Evolutionary conservation across 2,797 vertebrate species (phyloP).

Genomic region (Myotis vivesi): DNA sequence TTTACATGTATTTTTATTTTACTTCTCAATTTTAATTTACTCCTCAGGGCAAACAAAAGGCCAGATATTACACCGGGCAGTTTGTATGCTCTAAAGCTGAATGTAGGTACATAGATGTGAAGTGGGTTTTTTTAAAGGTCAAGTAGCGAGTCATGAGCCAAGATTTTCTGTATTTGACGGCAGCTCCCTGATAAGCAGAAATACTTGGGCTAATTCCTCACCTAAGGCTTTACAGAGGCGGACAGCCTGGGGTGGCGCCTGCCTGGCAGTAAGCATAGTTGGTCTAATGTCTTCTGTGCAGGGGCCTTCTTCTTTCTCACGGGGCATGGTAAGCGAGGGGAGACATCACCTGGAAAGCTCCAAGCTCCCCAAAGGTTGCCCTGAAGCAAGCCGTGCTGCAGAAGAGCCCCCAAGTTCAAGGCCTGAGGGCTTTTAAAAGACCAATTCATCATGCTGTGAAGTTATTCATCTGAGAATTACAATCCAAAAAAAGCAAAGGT

Average conservation of each 20-base stretch:
- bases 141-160: not conserved
- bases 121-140: not conserved
- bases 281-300: not conserved
- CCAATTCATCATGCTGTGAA: not conserved
- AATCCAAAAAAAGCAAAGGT: not conserved
- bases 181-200: not conserved
- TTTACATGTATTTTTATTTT: conserved; percentile 10
- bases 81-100: not conserved
- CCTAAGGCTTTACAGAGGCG: not conserved
- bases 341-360: not conserved
- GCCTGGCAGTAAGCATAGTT: not conserved
- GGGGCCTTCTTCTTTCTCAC: not conserved
- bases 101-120: not conserved
- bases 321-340: not conserved
- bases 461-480: not conserved
- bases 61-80: not conserved
- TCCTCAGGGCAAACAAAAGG: not conserved
- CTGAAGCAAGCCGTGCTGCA: not conserved
- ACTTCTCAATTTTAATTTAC: not conserved
- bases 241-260: not conserved
- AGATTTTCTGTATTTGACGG: not conserved
- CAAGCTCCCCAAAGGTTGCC: not conserved
- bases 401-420: not conserved
- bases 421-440: not conserved
- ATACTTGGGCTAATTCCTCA: not conserved